These are phyloP conservation scores for Lutjanus erythropterus DNA, from an alignment of 2,113 vertebrate genomes.

Conservation along the genomic window DNA sequence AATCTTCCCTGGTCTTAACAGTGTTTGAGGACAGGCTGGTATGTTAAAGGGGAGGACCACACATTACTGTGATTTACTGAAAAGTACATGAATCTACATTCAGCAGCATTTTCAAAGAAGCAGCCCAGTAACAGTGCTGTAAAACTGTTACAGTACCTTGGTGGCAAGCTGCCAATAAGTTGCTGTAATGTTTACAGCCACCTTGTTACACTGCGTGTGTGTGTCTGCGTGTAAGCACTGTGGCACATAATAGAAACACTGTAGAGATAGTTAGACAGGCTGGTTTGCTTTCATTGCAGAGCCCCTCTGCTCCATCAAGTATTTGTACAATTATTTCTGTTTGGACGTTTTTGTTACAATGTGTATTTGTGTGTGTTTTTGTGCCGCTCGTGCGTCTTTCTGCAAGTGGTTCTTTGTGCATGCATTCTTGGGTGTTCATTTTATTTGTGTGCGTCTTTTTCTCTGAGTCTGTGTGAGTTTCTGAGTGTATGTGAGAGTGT, in stretches of 20 bases:
- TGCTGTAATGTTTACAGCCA: constrained; percentile 33
- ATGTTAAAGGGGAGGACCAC: neutral
- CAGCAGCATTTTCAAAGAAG: neutral
- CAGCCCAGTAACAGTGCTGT: neutral
- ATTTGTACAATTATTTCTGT: constrained; percentile 59
- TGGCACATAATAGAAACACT: constrained; percentile 32
- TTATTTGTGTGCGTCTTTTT: constrained; percentile 19
- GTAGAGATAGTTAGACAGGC: constrained; percentile 44
- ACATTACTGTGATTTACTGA: neutral
- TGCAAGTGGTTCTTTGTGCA: constrained; percentile 9
- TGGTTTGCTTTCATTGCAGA: constrained; percentile 50
- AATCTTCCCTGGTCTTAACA: neutral
- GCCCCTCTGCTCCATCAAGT: constrained; percentile 55
- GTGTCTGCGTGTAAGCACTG: constrained; percentile 29
- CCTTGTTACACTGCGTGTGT: constrained; percentile 26
- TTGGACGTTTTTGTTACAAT: constrained; percentile 39
- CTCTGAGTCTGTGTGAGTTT: constrained; percentile 14
- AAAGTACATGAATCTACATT: neutral
- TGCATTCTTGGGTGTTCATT: constrained; percentile 24
- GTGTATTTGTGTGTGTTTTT: constrained; percentile 49
- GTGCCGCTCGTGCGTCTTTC: constrained; percentile 22
- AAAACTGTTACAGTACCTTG: constrained; percentile 15
- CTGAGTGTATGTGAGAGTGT: constrained; percentile 37
- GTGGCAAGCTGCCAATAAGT: constrained; percentile 22
- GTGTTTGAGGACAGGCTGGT: neutral